phyloP scores from a whole-genome alignment of 2,797 vertebrate species.

The Sebastolobus altivelis region DNA sequence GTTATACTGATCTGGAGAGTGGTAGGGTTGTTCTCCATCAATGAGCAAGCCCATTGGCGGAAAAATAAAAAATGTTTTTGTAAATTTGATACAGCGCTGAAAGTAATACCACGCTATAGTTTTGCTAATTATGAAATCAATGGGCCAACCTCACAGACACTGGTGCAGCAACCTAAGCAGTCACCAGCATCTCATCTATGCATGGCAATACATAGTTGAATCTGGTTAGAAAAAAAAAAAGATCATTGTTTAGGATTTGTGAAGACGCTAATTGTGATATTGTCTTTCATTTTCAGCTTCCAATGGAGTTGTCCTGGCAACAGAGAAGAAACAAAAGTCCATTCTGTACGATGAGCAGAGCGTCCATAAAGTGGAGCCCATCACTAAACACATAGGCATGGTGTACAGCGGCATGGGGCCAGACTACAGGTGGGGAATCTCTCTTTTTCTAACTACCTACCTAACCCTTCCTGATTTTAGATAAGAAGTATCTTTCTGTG shows the following conservation, averaged over 20 bases:
- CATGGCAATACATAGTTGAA: background rate
- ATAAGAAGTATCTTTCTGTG: background rate
- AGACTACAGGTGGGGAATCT: conserved; percentile 92
- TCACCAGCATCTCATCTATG: background rate
- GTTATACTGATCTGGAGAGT: too few relatives aligned
- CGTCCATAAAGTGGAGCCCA: conserved; percentile 99
- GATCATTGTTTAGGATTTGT: background rate
- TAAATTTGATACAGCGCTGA: too few relatives aligned
- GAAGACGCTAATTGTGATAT: background rate
- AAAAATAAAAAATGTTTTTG: too few relatives aligned
- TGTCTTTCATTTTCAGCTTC: conserved; percentile 85
- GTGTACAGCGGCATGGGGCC: conserved; percentile 99
- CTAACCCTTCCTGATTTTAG: too few relatives aligned
- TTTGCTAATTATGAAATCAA: background rate
- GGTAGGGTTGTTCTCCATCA: too few relatives aligned
- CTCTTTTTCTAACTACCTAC: too few relatives aligned
- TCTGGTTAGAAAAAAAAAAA: too few relatives aligned
- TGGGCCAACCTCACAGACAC: background rate
- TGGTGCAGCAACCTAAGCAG: background rate
- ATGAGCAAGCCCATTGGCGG: too few relatives aligned
- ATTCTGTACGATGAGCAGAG: conserved; percentile 98
- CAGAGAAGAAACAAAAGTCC: conserved; percentile 99
- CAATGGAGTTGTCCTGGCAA: conserved; percentile 98
- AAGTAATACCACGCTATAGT: too few relatives aligned
- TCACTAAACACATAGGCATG: conserved; percentile 99